A percentile compares a stretch with the other conserved stretches of the same genome.
phyloP scores from a whole-genome alignment of 2,113 vertebrate species.

The Sakesphorus luctuosus region DNA sequence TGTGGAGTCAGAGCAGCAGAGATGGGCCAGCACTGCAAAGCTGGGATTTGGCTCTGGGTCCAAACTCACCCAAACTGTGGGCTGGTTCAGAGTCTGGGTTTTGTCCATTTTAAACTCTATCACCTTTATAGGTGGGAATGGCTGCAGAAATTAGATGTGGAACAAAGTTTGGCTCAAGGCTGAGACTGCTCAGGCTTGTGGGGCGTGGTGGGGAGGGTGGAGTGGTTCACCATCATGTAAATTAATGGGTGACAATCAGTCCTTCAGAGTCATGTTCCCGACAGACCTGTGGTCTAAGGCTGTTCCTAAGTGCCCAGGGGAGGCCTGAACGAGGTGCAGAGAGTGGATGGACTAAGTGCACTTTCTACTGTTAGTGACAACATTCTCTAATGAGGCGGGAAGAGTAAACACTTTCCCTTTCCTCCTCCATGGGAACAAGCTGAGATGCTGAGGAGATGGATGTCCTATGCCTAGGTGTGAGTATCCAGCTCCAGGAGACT shows the following conservation, averaged over 20 bases:
- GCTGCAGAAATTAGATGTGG: not conserved
- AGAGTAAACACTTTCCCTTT: not conserved
- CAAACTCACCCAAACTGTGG: not conserved
- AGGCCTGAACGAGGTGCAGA: not conserved
- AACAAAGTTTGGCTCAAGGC: not conserved
- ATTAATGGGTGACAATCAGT: not conserved
- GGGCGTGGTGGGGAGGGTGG: not conserved
- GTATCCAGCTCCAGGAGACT: not conserved
- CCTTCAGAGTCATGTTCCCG: not conserved
- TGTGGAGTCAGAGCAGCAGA: not conserved
- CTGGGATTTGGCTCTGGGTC: not conserved
- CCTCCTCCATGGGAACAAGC: not conserved
- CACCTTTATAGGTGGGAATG: not conserved
- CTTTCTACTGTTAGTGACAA: not conserved
- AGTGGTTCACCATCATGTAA: not conserved
- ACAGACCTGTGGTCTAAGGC: not conserved
- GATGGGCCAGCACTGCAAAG: not conserved
- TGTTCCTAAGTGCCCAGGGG: not conserved
- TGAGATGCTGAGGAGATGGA: not conserved
- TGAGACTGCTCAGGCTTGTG: not conserved
- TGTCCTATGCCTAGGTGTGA: not conserved
- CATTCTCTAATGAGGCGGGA: not conserved
- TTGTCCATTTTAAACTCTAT: not conserved
- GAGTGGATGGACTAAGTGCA: conserved; percentile 30
- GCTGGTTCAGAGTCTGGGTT: not conserved